Percentiles rank a stretch among this genome's conserved stretches.
Evolutionary conservation across 1,140 invertebrate genomes (phyloP).

Genomic region (Apis florea): DNA sequence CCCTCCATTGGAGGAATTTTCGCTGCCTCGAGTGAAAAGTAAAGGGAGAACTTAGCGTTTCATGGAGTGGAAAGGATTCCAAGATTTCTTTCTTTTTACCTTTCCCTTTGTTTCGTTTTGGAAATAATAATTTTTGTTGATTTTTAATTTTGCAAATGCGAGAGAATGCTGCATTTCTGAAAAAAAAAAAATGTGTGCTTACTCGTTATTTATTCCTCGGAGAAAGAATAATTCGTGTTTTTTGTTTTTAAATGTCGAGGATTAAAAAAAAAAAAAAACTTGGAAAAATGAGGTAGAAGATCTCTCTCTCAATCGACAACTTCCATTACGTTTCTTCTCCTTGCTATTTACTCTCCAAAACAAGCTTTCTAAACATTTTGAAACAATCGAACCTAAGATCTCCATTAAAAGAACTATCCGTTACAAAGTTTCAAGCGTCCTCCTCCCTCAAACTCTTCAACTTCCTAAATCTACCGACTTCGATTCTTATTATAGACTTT

Average conservation of each 20-base stretch:
- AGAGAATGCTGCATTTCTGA: no score
- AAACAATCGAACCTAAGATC: slow-evolving; percentile 2
- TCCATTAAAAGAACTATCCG: slow-evolving; percentile 2
- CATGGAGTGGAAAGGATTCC: background rate
- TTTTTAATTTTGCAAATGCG: background rate
- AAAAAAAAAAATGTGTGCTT: no score
- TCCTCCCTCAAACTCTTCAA: background rate
- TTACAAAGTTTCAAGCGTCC: background rate
- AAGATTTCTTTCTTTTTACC: background rate
- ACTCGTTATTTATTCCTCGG: no score
- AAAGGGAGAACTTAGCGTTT: background rate
- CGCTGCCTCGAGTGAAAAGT: background rate
- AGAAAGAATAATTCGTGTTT: no score
- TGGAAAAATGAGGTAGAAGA: no score
- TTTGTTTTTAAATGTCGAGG: no score
- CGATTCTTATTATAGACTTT: background rate
- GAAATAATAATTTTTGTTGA: background rate
- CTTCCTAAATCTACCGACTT: background rate
- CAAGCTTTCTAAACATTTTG: background rate
- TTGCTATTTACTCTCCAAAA: background rate
- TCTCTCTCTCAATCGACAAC: background rate
- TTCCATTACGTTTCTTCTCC: background rate
- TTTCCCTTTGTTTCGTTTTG: background rate
- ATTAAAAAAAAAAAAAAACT: no score
- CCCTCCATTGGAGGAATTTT: background rate